Base-by-base conservation (phyloP, 37 sponge, comb jelly and placozoan species). In the Corticium candelabrum region DNA sequence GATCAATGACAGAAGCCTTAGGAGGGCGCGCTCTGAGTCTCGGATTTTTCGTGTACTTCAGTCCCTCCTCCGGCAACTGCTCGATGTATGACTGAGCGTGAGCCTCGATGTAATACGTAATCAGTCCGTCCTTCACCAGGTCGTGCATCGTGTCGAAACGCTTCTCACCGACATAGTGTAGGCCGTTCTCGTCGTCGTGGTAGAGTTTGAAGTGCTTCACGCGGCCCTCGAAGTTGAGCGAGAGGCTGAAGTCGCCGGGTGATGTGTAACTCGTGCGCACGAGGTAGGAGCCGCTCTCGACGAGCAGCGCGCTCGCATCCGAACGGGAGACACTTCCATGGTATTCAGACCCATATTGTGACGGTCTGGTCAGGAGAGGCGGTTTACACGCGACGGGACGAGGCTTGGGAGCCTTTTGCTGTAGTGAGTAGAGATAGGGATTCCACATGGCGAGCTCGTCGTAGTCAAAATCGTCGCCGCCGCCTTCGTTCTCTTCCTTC, bases 71-170 rank as follows among this genome's bases (percentile, higher is more conserved):
- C 62, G 62, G 62, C 62, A 50, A 21, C 21, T 21, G 62, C 11
- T 50, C 62, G 62, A 50, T 21, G 62, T 50, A 50, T 11, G 11
- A 11, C 62, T 50, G 11, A 50, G 62, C 62, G 62, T 92, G 82
- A 40, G 74, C 80, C 56, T 89, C 90, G 87, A 93, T 89, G 79
- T 89, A 75, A 0, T 88, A 82, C 0, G 87, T 85, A 69, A 93
- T 93, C 35, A 93, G 83, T 1, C 94, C 94, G 76, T 93, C 94
- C 1, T 85, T 83, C 4, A 93, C 94, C 68, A 93, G 78, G 67
- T 93, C 94, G 40, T 93, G 86, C 0, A 93, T 85, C 4, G 88
- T 80, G 7, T 93, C 94, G 82, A 89, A 93, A 27, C 78, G 76
- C 56, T 89, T 93, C 78, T 93, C 94, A 1, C 90, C 93, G 62